Evolutionary conservation across 2,888 invertebrate species (phyloP), one percentile per base, ranked within the genome.

Genomic region (Pyrrhosoma nymphula): DNA sequence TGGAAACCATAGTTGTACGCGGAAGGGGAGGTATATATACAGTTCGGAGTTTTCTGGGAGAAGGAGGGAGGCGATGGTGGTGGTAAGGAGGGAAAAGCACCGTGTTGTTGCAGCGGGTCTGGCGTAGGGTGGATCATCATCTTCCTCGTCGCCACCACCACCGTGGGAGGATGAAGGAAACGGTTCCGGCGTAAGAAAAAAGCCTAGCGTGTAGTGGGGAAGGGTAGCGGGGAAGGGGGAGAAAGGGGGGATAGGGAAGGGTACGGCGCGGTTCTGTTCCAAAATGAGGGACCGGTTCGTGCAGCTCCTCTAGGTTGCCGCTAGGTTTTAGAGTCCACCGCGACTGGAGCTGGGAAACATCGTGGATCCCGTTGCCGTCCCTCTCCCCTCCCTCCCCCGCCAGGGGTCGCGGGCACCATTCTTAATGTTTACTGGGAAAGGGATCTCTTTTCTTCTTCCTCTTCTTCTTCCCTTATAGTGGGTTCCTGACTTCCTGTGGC

Each of bases 381-480:
- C 63, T 30, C 8, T 12, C n/a, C 47, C 60, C 18, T 12, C 16
- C 60, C 60, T 60, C 60, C 60, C 60, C 60, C 60, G 12, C 47
- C 47, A 47, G 47, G 63, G 63, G 91, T 63, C 91, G 91, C 91
- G 69, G 69, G 47, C 69, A 75, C 69, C 93, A 93, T 69, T 93
- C 93, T 63, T 69, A 39, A 93, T 75, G 93, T 93, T 93, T 93
- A 93, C 93, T 93, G 69, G 93, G 93, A 69, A 93, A 82, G 82
- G 35, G 82, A 82, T 82, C 82, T 82, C 35, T 35, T 82, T 35
- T 14, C 20, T 60, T 60, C 47, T 47, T 47, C 47, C 16, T 14
- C 20, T 60, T 60, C 47, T 47, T 47, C 47, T 47, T 47, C 47
- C 47, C 8, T 47, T 47, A 47, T 8, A 47, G 47, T 47, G 8